Conservation (phyloP, 2,113 vertebrate species). For the Myiozetetes cayanensis region DNA sequence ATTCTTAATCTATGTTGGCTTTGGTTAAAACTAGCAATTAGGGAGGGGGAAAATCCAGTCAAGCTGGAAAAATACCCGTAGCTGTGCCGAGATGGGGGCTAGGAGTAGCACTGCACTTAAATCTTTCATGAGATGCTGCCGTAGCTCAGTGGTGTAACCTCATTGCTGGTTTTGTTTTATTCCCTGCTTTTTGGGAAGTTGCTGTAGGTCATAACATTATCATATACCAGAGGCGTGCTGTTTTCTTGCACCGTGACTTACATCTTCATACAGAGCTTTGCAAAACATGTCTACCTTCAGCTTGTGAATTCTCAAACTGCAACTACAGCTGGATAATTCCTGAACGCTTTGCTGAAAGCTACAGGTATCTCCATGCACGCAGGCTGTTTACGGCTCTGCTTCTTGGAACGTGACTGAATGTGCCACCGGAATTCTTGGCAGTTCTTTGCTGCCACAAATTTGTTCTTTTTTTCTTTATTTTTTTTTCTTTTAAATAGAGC, state of each 20-base stretch:
- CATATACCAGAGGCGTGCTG: background rate
- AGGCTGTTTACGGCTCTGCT: background rate
- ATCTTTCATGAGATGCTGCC: background rate
- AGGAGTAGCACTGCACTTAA: background rate
- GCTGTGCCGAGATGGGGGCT: background rate
- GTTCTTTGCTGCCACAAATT: background rate
- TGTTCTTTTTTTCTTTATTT: accelerated
- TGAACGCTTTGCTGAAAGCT: background rate
- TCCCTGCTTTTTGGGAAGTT: background rate
- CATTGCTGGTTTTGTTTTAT: background rate
- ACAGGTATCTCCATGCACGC: background rate
- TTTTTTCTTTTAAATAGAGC: background rate
- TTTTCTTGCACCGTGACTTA: background rate
- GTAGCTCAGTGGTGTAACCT: background rate
- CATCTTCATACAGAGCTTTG: background rate
- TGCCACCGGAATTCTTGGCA: background rate
- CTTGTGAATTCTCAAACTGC: background rate
- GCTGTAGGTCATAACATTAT: background rate
- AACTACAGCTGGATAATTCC: background rate
- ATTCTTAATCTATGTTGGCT: background rate
- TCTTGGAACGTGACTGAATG: background rate
- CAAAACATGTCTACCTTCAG: background rate
- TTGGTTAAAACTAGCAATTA: constrained; percentile 20
- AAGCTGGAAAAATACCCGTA: constrained; percentile 7
- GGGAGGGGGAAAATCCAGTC: constrained; percentile 15